Conservation (phyloP, 2,888 invertebrate species). For the Lingula anatina region DNA sequence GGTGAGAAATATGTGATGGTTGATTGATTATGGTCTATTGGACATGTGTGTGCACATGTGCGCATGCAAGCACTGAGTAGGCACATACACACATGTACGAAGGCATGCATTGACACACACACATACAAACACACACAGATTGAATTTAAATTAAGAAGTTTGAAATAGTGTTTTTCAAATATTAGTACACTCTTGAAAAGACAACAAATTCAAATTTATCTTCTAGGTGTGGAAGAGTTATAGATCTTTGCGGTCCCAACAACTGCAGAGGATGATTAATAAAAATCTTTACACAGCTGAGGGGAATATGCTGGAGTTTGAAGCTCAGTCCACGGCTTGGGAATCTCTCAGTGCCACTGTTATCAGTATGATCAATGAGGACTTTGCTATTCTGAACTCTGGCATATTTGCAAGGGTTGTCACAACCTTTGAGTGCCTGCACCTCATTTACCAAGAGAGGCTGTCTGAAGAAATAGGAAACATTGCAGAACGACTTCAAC, state of each 20-base stretch:
- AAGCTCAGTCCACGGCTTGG: slow-evolving; percentile 25
- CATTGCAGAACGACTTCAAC: slow-evolving; percentile 36
- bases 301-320: slow-evolving; percentile 16
- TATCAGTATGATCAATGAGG: slow-evolving; percentile 43
- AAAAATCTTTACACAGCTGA: slow-evolving; percentile 13
- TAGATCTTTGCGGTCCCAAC: slow-evolving; percentile 28
- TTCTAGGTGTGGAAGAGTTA: slow-evolving; percentile 5
- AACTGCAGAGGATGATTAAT: slow-evolving; percentile 29
- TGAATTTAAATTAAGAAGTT: neutral
- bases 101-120: neutral
- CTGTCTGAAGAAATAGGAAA: slow-evolving; percentile 40
- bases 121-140: neutral
- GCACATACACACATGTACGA: slow-evolving; percentile 10
- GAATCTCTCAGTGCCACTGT: slow-evolving; percentile 25
- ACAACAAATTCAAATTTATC: too few relatives aligned
- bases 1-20: slow-evolving; percentile 21
- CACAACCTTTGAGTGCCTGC: slow-evolving; percentile 33
- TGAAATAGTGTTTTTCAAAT: too few relatives aligned
- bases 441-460: slow-evolving; percentile 41
- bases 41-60: too few relatives aligned
- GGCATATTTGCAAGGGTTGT: slow-evolving; percentile 36
- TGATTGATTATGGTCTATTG: neutral
- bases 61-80: too few relatives aligned
- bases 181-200: too few relatives aligned
- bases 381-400: slow-evolving; percentile 36